phyloP scores from a whole-genome alignment of 2,888 invertebrate genomes.

The Hyposoter didymator region DNA sequence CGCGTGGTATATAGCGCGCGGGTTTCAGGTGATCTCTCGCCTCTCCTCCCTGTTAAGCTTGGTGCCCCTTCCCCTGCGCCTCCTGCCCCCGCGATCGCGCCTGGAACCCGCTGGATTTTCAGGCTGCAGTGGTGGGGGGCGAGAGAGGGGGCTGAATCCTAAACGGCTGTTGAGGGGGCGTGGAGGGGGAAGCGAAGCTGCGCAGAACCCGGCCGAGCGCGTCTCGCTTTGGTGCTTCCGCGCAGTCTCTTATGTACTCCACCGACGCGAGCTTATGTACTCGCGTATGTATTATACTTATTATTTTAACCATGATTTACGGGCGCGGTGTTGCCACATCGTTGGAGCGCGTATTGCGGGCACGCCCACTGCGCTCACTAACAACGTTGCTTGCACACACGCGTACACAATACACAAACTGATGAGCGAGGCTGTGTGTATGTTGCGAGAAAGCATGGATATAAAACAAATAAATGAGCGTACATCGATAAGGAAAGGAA shows the following conservation, averaged over 20 bases:
- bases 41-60: slow-evolving; percentile 56
- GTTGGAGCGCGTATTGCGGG: slow-evolving; percentile 55
- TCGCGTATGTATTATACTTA: slow-evolving; percentile 78
- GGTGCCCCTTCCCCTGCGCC: slow-evolving; percentile 70
- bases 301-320: slow-evolving; percentile 84
- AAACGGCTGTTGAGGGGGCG: slow-evolving; percentile 7
- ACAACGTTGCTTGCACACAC: slow-evolving; percentile 63
- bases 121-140: slow-evolving; percentile 64
- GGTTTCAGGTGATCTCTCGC: slow-evolving; percentile 79
- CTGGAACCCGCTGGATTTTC: slow-evolving; percentile 77
- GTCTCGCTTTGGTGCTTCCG: slow-evolving; percentile 72
- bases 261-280: slow-evolving; percentile 19
- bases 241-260: slow-evolving; percentile 77
- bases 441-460: neutral
- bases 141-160: slow-evolving; percentile 64
- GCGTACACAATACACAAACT: slow-evolving; percentile 11
- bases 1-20: slow-evolving; percentile 77
- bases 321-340: slow-evolving; percentile 81
- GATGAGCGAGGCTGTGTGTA: neutral
- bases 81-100: slow-evolving; percentile 61
- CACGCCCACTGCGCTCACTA: slow-evolving; percentile 80
- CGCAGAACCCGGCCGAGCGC: slow-evolving; percentile 79
- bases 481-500: slow-evolving; percentile 64
- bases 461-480: slow-evolving; percentile 69
- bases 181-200: slow-evolving; percentile 79